phyloP scores from a whole-genome alignment of 2,113 vertebrate genomes.

The Lepus europaeus region DNA sequence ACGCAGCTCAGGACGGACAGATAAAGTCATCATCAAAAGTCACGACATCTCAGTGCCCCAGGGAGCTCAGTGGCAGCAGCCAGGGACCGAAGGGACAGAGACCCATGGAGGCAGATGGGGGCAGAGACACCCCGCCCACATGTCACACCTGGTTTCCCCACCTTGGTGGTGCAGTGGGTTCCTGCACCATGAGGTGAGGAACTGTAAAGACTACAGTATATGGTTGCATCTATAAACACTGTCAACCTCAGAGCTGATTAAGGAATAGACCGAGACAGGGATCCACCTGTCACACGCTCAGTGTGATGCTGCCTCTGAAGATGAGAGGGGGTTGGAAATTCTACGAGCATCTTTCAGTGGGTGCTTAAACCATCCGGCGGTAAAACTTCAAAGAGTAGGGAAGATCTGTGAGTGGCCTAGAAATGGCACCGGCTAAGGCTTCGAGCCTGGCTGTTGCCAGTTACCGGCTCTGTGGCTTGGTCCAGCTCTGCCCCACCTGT shows the following conservation, averaged over 20 bases:
- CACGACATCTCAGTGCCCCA: background rate
- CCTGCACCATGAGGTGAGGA: background rate
- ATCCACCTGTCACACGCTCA: slow-evolving; percentile 63
- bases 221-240: background rate
- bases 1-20: background rate
- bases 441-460: no score
- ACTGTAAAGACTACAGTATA: background rate
- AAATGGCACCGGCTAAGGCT: background rate
- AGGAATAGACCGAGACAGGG: slow-evolving; percentile 57
- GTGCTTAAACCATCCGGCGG: background rate
- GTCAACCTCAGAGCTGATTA: slow-evolving; percentile 38
- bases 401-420: background rate
- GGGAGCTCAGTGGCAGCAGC: background rate
- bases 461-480: background rate
- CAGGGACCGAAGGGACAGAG: background rate
- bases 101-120: background rate
- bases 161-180: background rate
- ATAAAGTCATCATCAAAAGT: background rate
- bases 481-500: background rate
- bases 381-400: background rate
- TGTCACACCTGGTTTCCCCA: background rate
- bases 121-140: fast-evolving
- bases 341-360: background rate
- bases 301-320: slow-evolving; percentile 58
- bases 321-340: slow-evolving; percentile 50